phyloP scores from a whole-genome alignment of 2,888 invertebrate species.

The Junonia oenone region DNA sequence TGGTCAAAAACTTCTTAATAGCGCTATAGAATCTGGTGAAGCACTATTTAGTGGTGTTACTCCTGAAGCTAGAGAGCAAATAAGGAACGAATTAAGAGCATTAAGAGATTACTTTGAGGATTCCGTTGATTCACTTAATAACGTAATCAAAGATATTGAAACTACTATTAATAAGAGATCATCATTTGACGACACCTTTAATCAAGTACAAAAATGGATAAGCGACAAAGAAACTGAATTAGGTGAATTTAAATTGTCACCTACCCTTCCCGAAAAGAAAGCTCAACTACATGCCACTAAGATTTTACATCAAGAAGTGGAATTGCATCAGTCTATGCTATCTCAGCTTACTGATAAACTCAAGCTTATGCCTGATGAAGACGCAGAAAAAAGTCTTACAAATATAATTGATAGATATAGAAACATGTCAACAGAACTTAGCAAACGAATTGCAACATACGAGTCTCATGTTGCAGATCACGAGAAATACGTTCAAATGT shows the following conservation, averaged over 20 bases:
- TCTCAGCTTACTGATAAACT: conserved; percentile 91
- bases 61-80: conserved; percentile 90
- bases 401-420: conserved; percentile 87
- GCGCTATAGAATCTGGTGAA: conserved; percentile 92
- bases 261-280: conserved; percentile 93
- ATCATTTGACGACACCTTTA: conserved; percentile 94
- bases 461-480: conserved; percentile 89
- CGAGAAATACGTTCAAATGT: conserved; percentile 88
- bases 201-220: conserved; percentile 93
- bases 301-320: conserved; percentile 90
- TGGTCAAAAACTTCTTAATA: conserved; percentile 88
- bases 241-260: conserved; percentile 84
- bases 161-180: conserved; percentile 93
- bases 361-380: conserved; percentile 87
- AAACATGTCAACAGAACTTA: conserved; percentile 82
- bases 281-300: conserved; percentile 89
- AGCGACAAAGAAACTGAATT: conserved; percentile 87
- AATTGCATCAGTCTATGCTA: conserved; percentile 90
- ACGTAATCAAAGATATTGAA: conserved; percentile 92
- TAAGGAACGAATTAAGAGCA: conserved; percentile 89
- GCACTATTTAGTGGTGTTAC: conserved; percentile 91
- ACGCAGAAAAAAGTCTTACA: conserved; percentile 86
- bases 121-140: conserved; percentile 90
- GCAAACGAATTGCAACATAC: conserved; percentile 82
- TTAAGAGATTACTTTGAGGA: conserved; percentile 91